These are phyloP conservation scores for Trididemnum clinides DNA, from an alignment of 23 tunicate genomes.

Conservation along the genomic window DNA sequence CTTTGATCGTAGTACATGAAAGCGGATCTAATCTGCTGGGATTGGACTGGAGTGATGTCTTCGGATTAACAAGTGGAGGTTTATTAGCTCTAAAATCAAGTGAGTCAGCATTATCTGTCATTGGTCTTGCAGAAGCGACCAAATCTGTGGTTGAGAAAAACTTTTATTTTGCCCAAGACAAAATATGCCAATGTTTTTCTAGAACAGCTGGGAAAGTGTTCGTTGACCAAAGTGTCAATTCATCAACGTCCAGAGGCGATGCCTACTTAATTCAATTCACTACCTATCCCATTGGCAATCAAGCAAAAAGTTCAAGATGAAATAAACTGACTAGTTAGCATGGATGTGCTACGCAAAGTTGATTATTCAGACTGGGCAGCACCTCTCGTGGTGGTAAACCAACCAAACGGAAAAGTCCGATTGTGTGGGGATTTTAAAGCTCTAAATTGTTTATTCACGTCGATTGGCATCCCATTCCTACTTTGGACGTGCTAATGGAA, in stretches of 20 bases:
- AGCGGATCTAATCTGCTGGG: neutral
- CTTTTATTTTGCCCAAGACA: neutral
- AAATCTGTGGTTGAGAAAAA: no score
- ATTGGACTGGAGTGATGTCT: slow-evolving; percentile 2
- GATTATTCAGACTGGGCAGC: slow-evolving; percentile 23
- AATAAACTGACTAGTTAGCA: neutral
- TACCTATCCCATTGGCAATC: neutral
- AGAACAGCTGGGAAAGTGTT: neutral
- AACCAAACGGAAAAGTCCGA: slow-evolving; percentile 5
- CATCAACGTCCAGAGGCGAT: neutral
- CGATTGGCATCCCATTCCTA: slow-evolving; percentile 19
- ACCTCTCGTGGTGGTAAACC: slow-evolving; percentile 1
- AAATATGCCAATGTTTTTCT: neutral
- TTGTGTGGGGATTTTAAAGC: slow-evolving; percentile 17
- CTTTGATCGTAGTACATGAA: neutral
- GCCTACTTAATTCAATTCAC: neutral
- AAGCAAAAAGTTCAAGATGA: slow-evolving; percentile 3
- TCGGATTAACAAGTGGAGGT: neutral
- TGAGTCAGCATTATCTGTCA: no score
- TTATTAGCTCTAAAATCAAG: neutral
- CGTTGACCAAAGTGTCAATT: neutral
- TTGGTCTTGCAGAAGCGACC: no score
- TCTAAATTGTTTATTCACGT: slow-evolving; percentile 7
- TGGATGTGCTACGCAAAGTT: neutral
- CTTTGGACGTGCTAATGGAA: neutral